A percentile compares a stretch with the other conserved stretches of the same genome.
Conservation (phyloP, 2,888 invertebrate species). For the Hermodice carunculata region DNA sequence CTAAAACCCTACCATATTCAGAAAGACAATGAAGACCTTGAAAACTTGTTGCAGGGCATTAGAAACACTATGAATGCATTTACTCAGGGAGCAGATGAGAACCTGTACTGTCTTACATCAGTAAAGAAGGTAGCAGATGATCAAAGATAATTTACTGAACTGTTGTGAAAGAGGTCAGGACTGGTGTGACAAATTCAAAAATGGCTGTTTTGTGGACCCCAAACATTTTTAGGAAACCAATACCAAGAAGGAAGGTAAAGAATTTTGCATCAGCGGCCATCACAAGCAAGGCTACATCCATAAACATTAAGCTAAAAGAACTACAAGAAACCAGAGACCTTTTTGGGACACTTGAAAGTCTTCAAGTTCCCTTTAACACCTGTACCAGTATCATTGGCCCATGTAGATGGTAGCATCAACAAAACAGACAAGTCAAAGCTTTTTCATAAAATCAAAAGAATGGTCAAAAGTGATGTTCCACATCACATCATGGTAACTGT, state of each 20-base stretch:
- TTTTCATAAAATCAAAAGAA: no score
- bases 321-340: not conserved
- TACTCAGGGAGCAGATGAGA: not conserved
- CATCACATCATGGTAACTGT: no score
- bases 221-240: no score
- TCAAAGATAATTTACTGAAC: not conserved
- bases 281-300: not conserved
- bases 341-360: no score
- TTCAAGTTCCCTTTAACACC: no score
- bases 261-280: not conserved
- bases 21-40: not conserved
- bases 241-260: not conserved
- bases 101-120: not conserved
- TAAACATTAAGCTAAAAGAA: not conserved
- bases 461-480: no score
- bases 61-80: not conserved
- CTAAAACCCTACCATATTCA: not conserved
- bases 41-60: not conserved
- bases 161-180: not conserved
- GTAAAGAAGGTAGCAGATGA: not conserved
- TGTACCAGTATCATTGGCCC: no score
- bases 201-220: not conserved
- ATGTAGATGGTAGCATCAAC: no score
- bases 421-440: no score
- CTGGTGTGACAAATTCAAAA: not conserved